Conservation (phyloP, 2,113 vertebrate genomes). For the Chaetodon auriga region DNA sequence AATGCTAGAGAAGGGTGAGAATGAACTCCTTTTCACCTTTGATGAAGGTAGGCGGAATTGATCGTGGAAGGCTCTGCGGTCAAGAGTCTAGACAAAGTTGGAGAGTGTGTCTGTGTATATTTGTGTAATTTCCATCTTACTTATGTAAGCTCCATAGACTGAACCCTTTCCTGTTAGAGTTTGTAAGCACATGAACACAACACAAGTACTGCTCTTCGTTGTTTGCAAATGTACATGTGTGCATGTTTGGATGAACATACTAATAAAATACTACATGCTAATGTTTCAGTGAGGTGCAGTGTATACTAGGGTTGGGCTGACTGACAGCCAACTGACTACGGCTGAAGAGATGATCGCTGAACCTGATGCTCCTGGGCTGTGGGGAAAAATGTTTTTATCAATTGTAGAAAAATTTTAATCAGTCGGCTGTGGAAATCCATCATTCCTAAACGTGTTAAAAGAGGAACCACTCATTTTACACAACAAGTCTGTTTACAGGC, state of each 20-base stretch:
- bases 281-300: not conserved
- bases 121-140: not conserved
- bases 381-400: not conserved
- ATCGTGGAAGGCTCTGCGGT: not conserved
- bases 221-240: not conserved
- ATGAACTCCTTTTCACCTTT: conserved; percentile 17
- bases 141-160: not conserved
- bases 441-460: not conserved
- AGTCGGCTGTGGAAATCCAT: not conserved
- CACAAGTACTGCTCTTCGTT: not conserved
- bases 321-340: not conserved
- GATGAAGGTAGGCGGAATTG: not conserved
- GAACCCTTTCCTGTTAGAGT: not conserved
- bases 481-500: not conserved
- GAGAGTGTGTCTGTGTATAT: conserved; percentile 8
- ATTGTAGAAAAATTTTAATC: no score
- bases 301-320: not conserved
- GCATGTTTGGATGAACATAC: not conserved
- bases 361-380: not conserved
- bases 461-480: not conserved
- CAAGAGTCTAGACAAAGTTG: conserved; percentile 2
- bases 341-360: not conserved
- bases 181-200: not conserved
- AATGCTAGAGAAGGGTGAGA: not conserved
- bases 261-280: no score